Evolutionary conservation across 2,113 vertebrate genomes (phyloP), one percentile per base, ranked within the genome.

Genomic region (Amblyopsis rosae): DNA sequence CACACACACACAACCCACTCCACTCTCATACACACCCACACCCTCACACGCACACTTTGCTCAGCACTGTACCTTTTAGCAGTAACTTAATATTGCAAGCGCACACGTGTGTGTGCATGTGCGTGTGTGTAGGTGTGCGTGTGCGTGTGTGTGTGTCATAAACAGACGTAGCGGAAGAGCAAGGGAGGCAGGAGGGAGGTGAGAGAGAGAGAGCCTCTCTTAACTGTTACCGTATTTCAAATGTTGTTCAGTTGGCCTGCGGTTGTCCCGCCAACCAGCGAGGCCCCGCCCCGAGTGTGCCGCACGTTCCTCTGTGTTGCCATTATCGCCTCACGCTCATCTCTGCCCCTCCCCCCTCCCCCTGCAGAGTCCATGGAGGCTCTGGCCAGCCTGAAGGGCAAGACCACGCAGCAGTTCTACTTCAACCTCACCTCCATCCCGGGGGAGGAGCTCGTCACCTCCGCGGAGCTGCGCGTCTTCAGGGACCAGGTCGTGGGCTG

Each of bases 401-500:
- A 92, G 92, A 96, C 95, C 16, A 87, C 93, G 55, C 95, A 96
- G 35, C 93, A 96, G 87, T 98, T 99, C 92, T 96, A 95, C 94
- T 99, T 99, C 91, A 98, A 98, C 89, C 94, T 99, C 86, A 95
- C 94, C 73, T 96, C 96, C 60, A 88, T 99, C 79, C 97, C 97
- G 10, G 87, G 83, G 0, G 95, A 95, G 84, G 98, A 99, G 87
- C 93, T 95, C 72, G 87, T 99, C 93, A 95, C 95, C 54, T 97
- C 96, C 49, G 97, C 97, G 33, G 98, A 99, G 90, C 95, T 99
- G 17, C 94, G 97, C 65, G 92, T 99, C 87, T 98, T 95, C 92
- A 96, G 97, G 81, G 90, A 98, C 73, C 95, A 95, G 90, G 93
- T 97, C 73, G 92, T 93, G 61, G 93, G 91, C 2, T 17, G 49